Evolutionary conservation across 1,140 invertebrate species (phyloP), one percentile per base, ranked within the genome.

Genomic region (Caenorhabditis briggsae): DNA sequence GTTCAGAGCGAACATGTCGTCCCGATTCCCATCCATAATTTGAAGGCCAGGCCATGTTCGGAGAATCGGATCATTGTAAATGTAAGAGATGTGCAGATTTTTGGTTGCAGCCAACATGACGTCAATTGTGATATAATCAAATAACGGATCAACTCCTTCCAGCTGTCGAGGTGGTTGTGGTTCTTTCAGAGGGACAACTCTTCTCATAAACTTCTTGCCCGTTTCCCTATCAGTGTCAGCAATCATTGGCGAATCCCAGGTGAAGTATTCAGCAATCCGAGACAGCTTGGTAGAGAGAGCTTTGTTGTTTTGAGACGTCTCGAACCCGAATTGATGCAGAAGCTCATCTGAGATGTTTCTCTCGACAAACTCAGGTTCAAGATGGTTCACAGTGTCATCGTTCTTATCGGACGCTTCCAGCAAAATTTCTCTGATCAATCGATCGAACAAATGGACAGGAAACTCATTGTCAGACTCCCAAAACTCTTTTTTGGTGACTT

Each of bases 121-220:
- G 23, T 78, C 70, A 20, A 78, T 23, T 46, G 70, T 7, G 46
- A 78, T 11, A n/a, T 23, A 78, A 53, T 43, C 46, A 23, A 78
- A 78, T 7, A 50, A 11, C 7, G 46, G 46, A 14, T 78, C 70
- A 23, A 78, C 11, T 5, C 2, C 2, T 1, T 25, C 20, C 7
- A 78, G 12, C 25, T 78, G 70, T 25, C 70, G 70, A 20, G 70
- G 70, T 78, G 70, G 70, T 50, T 78, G 70, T 53, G 70, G 70
- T 9, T 78, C 70, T 78, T 78, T 78, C 46, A 50, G 23, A 23
- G 70, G 70, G 9, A 78, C 46, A 53, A 78, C 70, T 50, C 46
- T 78, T 78, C 46, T 78, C 70, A 50, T 48, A 23, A 50, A 50
- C n/a, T 50, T 50, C n/a, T 12, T 0, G 0, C 70, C 70, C 20